phyloP scores from a whole-genome alignment of 2,797 vertebrate genomes.

The Rhadinocentrus ornatus region DNA sequence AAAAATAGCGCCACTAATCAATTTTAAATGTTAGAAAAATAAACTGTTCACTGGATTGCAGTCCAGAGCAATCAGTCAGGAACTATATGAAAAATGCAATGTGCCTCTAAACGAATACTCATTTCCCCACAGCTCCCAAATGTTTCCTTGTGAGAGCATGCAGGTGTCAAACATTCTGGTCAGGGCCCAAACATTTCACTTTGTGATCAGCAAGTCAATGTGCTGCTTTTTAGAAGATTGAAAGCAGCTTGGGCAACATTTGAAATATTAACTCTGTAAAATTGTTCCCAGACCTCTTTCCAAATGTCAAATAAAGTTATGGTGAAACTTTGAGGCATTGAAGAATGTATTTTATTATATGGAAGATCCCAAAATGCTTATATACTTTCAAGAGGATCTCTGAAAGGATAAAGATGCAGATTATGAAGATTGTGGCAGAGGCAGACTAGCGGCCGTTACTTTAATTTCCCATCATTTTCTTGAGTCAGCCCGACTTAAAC shows the following conservation, averaged over 20 bases:
- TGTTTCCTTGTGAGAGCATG: slow-evolving; percentile 40
- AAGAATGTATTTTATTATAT: not conserved
- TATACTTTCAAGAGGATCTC: not conserved
- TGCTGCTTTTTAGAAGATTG: slow-evolving; percentile 26
- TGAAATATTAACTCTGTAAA: slow-evolving; percentile 37
- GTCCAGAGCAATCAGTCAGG: slow-evolving; percentile 36
- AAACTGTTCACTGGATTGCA: slow-evolving; percentile 34
- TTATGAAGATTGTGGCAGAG: slow-evolving; percentile 1
- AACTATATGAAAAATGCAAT: slow-evolving; percentile 28
- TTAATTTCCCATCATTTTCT: not conserved
- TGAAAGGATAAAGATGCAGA: not conserved
- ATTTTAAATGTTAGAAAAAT: slow-evolving; percentile 42
- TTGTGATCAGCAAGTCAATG: slow-evolving; percentile 46
- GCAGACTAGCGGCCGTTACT: not conserved
- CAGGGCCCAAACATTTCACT: slow-evolving; percentile 28
- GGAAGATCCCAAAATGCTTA: not conserved
- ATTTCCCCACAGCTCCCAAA: slow-evolving; percentile 40
- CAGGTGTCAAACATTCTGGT: slow-evolving; percentile 50
- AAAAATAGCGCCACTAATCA: slow-evolving; percentile 57
- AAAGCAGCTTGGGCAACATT: slow-evolving; percentile 27
- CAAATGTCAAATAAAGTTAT: slow-evolving; percentile 12
- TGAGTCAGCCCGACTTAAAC: not conserved
- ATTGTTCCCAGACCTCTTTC: slow-evolving; percentile 32
- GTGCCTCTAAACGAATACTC: slow-evolving; percentile 11
- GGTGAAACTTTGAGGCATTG: not conserved